Evolutionary conservation across 53 echinoderm and acorn worm genomes (phyloP), one percentile per base, ranked within the genome.

Genomic region (Patiria pectinifera): DNA sequence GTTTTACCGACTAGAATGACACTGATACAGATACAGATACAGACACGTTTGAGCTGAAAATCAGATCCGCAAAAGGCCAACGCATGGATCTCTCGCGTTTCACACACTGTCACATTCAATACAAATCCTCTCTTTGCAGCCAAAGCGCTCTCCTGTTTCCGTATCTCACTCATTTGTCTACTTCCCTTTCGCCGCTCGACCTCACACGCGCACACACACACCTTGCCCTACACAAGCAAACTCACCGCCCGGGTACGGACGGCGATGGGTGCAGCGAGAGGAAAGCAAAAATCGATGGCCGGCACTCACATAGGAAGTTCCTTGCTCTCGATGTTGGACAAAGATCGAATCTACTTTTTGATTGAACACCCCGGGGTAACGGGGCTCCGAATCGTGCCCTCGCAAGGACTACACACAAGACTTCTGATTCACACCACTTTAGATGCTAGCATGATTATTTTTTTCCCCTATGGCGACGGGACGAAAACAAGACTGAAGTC

Each of bases 361-460:
- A 85, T 85, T 85, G 83, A 85, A 69, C 62, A 14, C 14, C 46
- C 66, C 85, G 74, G 24, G 74, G 74, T 9, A n/a, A 3, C 66
- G 11, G 43, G 66, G 85, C 85, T 21, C 85, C 8, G 85, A 85
- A 85, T 62, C 69, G 85, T 85, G 85, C 13, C 66, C 63, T 15
- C 14, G 70, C 85, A 85, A 85, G 69, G 24, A 74, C 74, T 59
- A 11, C 13, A 69, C 44, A n/a, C 21, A n/a, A 62, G 69, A 62
- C 63, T 61, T 84, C 62, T 84, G 84, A 84, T 62, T 63, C 45
- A 44, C 63, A 25, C 62, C 84, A 66, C 84, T 84, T 61, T 84
- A 84, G 84, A 84, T 84, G 84, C 62, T 63, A 16, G 2, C 21
- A 11, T 47, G 69, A 70, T 85, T 19, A 44, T 85, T 15, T 69